phyloP scores from a whole-genome alignment of 2,888 invertebrate genomes.

The Dexiosoma caninum region DNA sequence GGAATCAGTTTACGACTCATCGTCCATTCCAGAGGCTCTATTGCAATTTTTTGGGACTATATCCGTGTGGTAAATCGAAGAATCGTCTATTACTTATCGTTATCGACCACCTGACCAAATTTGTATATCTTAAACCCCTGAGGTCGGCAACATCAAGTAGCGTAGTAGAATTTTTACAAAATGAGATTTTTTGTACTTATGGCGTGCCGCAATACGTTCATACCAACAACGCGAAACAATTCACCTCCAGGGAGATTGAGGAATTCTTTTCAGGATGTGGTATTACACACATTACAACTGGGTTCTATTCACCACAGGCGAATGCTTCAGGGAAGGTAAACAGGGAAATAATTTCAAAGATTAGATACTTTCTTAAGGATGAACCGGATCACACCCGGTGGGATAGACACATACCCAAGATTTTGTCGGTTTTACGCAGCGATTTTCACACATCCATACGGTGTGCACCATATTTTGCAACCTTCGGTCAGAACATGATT shows the following conservation, averaged over 20 bases:
- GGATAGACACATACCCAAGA: background rate
- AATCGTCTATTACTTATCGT: constrained; percentile 4
- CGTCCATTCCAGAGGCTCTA: constrained; percentile 22
- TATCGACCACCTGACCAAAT: constrained; percentile 21
- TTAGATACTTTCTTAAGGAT: background rate
- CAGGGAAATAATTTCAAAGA: background rate
- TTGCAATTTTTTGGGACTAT: constrained; percentile 27
- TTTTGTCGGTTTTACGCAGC: background rate
- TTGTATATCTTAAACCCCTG: constrained; percentile 18
- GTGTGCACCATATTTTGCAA: background rate
- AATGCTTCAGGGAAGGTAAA: background rate
- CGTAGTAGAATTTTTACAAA: background rate
- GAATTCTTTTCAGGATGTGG: background rate
- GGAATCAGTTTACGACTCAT: background rate
- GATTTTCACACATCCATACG: background rate
- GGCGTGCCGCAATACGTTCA: background rate
- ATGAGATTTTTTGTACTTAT: background rate
- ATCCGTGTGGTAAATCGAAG: constrained; percentile 1
- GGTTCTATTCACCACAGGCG: background rate
- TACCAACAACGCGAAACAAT: background rate
- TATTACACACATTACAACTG: background rate
- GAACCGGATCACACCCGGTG: background rate
- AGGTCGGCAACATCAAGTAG: constrained; percentile 7
- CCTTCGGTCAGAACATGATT: background rate
- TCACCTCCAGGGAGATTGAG: background rate